phyloP scores from a whole-genome alignment of 2,797 vertebrate species.

The Poecilia wingei region DNA sequence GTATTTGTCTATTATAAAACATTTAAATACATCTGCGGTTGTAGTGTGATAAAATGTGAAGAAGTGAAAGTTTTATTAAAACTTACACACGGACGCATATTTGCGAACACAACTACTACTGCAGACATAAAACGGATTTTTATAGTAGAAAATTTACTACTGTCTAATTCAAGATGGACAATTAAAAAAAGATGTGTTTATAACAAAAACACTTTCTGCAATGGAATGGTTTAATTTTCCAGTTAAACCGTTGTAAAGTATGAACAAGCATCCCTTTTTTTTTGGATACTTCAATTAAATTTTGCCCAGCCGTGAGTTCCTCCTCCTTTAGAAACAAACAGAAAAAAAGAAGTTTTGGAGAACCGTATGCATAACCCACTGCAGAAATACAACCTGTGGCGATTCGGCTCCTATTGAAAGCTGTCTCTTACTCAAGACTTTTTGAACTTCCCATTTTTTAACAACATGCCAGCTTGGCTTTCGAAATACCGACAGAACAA shows the following conservation, averaged over 20 bases:
- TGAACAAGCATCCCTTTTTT: background rate
- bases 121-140: background rate
- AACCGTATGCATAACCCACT: background rate
- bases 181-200: no score
- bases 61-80: background rate
- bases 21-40: background rate
- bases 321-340: background rate
- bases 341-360: background rate
- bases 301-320: background rate
- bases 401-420: constrained; percentile 27
- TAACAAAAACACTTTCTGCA: background rate
- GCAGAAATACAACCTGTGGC: background rate
- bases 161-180: background rate
- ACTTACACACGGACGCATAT: background rate
- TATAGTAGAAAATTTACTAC: background rate
- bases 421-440: constrained; percentile 25
- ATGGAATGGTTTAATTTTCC: background rate
- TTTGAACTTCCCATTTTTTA: constrained; percentile 39
- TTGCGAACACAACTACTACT: background rate
- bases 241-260: background rate
- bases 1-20: background rate
- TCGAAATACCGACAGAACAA: constrained; percentile 43
- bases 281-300: background rate
- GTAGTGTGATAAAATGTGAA: background rate
- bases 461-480: constrained; percentile 42